These are phyloP conservation scores for Athene cunicularia DNA, from an alignment of 2,113 vertebrate genomes.

Conservation along the genomic window DNA sequence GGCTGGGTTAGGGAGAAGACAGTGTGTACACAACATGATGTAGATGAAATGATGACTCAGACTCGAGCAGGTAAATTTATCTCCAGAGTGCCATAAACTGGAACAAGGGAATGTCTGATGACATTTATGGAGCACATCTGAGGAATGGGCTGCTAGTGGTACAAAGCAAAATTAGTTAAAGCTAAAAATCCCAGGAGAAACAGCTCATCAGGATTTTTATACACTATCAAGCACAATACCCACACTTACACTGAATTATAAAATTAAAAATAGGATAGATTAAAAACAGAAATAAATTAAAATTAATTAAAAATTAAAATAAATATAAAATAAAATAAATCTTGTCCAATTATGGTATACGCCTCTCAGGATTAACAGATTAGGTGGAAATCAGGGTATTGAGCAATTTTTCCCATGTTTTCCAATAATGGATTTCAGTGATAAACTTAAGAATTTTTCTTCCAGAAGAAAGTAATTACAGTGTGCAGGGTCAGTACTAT, in stretches of 20 bases:
- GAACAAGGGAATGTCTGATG: not conserved
- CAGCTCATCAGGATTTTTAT: not conserved
- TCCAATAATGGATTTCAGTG: not conserved
- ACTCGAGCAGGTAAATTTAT: constrained; percentile 2
- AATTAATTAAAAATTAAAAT: not conserved
- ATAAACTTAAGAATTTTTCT: not conserved
- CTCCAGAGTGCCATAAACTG: not conserved
- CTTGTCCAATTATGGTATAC: not conserved
- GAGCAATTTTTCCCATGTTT: not conserved
- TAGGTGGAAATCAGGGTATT: not conserved
- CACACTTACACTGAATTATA: not conserved
- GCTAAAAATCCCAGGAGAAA: not conserved
- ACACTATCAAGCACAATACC: not conserved
- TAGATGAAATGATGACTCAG: constrained; percentile 36
- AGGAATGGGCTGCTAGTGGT: not conserved
- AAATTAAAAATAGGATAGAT: not conserved
- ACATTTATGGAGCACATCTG: not conserved
- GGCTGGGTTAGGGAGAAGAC: not conserved
- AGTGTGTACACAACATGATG: not conserved
- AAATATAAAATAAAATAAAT: not conserved
- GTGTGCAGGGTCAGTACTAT: not conserved
- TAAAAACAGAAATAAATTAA: not conserved
- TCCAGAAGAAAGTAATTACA: not conserved
- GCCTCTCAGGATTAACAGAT: not conserved
- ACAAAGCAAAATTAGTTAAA: not conserved